Conservation (phyloP, 2,113 vertebrate genomes). For the Anarhynchus alexandrinus region DNA sequence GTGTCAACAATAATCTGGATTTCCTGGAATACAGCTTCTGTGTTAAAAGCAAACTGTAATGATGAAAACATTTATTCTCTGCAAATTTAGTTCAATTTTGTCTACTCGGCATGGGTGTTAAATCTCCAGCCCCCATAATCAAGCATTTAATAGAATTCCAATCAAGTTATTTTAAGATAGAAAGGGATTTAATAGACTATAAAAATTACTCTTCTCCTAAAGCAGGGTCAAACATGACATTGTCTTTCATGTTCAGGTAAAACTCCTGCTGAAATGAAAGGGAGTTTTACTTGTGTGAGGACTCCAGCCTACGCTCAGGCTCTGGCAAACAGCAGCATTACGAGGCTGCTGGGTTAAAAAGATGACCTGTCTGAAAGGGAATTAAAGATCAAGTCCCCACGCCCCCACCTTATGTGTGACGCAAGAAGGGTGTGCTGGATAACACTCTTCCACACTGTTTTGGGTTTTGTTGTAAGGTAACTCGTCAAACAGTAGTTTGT, state of each 20-base stretch:
- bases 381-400: background rate
- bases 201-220: background rate
- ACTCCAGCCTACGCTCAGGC: background rate
- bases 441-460: background rate
- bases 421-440: background rate
- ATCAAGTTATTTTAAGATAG: background rate
- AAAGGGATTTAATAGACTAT: background rate
- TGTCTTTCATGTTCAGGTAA: background rate
- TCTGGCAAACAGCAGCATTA: background rate
- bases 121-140: background rate
- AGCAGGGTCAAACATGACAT: background rate
- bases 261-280: background rate
- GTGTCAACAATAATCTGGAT: background rate
- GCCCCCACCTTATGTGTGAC: background rate
- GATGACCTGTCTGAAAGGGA: background rate
- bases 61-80: background rate
- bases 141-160: background rate
- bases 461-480: background rate
- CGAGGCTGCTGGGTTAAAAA: background rate
- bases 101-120: background rate
- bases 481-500: background rate
- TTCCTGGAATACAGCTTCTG: background rate
- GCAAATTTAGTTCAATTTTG: background rate
- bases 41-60: background rate
- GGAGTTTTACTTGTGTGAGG: background rate